A percentile compares a stretch with the other conserved stretches of the same genome.
Conservation (phyloP, 2,797 vertebrate genomes). For the Sardinella longiceps region DNA sequence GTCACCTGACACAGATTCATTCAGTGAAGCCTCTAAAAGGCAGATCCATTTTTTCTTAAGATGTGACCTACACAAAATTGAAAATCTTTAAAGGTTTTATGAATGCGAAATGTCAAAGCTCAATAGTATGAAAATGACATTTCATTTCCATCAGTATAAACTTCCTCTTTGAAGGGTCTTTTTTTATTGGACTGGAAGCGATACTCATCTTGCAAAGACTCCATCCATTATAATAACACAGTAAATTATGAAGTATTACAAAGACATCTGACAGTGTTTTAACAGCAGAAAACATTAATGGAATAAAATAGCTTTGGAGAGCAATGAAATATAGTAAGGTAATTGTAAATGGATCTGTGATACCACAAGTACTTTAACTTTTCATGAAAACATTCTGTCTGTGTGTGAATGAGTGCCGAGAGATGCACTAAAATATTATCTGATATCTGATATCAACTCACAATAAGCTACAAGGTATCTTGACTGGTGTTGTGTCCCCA, state of each 20-base stretch:
- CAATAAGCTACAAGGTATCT: not conserved
- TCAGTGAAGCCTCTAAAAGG: conserved; percentile 46
- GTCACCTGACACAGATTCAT: conserved; percentile 33
- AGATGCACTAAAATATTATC: not conserved
- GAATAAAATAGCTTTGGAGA: not conserved
- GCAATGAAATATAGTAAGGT: not conserved
- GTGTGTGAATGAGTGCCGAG: not conserved
- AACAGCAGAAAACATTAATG: not conserved
- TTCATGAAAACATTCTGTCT: not conserved
- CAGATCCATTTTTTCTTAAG: conserved; percentile 63
- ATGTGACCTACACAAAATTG: conserved; percentile 66
- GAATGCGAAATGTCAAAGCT: conserved; percentile 72
- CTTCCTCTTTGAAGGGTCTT: not conserved
- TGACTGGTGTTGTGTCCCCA: not conserved
- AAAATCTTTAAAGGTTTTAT: conserved; percentile 71
- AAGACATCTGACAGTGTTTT: not conserved
- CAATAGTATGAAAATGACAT: conserved; percentile 68
- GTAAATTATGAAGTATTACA: not conserved
- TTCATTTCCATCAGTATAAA: conserved; percentile 53
- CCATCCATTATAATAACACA: not conserved
- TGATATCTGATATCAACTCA: not conserved
- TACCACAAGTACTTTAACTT: not conserved
- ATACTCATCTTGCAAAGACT: not conserved
- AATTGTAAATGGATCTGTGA: not conserved
- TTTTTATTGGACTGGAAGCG: not conserved